Base-by-base conservation (phyloP, 2,888 invertebrate genomes). In the Agrotis puta region DNA sequence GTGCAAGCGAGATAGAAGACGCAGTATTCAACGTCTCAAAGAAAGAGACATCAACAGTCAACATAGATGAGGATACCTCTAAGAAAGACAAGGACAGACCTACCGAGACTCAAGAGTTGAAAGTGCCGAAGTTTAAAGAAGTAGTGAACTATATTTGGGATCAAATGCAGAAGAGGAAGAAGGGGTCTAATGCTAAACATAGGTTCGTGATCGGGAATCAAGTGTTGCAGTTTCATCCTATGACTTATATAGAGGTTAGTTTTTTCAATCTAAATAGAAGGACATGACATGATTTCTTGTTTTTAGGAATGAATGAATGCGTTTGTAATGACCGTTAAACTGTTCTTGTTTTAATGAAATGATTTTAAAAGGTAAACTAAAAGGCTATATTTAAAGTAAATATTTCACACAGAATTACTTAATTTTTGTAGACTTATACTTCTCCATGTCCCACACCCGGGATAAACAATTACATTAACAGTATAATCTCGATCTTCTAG, bases 131-230 rank as follows among this genome's bases (percentile, higher is more conserved):
- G 79, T 99, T 99, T 87, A 95, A 97, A 9, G 97, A 97, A 27
- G 97, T 98, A 88, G 97, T 98, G 64, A 95, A 96, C 70, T 98
- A 98, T 87, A 96, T 98, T 11, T 96, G 97, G 93, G 97, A 97
- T 64, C 97, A 97, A 90, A 96, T 97, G 77, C 96, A 97, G 82
- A 96, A 97, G 78, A 95, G 97, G 45, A 95, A 97, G 85, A 96
- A 97, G 62, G 95, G 96, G 0, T 94, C 94, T 16, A 97, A 97
- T 85, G 90, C 96, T 24, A 96, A 96, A 68, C 97, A 97, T 78
- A 95, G 97, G 87, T 96, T 97, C 73, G 97, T 97, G 53, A 93
- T 97, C 64, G 97, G 97, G 7, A 97, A 97, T 87, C 97, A 97
- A 68, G 96, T 97, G 76, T 91, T 98, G 78, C 97, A 98, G 64